Conservation (phyloP, 1,140 invertebrate species). For the Drosophila obscura region DNA sequence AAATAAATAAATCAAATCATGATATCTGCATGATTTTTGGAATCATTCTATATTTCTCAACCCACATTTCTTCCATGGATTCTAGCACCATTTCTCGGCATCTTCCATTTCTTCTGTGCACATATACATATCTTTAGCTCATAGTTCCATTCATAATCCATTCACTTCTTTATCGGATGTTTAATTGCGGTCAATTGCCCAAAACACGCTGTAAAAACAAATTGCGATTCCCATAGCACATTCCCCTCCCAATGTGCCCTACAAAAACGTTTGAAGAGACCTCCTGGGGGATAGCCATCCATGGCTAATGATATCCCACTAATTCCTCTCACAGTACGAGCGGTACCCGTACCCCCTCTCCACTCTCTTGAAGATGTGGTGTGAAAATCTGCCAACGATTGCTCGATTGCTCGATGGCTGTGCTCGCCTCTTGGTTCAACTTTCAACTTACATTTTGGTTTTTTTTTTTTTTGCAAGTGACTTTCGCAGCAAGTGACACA, state of each 20-base stretch:
- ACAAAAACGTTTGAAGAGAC: slow-evolving; percentile 30
- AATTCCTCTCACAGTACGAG: too few species aligned
- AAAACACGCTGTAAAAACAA: background rate
- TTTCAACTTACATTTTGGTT: slow-evolving; percentile 65
- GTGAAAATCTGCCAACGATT: slow-evolving; percentile 54
- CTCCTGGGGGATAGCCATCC: slow-evolving; percentile 50
- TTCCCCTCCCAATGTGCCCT: slow-evolving; percentile 33
- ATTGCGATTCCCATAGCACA: slow-evolving; percentile 24
- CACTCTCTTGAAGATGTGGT: slow-evolving; percentile 13
- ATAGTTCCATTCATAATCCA: slow-evolving; percentile 36
- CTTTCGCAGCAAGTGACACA: slow-evolving; percentile 79
- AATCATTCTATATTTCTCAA: too few species aligned
- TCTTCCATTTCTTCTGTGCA: too few species aligned
- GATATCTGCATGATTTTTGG: background rate
- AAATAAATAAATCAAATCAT: too few species aligned
- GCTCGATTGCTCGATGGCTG: slow-evolving; percentile 22
- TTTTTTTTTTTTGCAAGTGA: slow-evolving; percentile 26
- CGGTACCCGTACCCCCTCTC: background rate
- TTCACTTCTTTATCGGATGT: slow-evolving; percentile 39
- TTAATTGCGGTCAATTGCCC: slow-evolving; percentile 52
- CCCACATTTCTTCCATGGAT: too few species aligned
- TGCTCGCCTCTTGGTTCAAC: slow-evolving; percentile 51
- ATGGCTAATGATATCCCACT: slow-evolving; percentile 58
- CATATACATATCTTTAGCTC: background rate
- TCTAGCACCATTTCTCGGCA: background rate